Percentiles rank a stretch among this genome's conserved stretches.
Evolutionary conservation across 2,113 vertebrate species (phyloP).

Genomic region (Pterophyllum scalare): DNA sequence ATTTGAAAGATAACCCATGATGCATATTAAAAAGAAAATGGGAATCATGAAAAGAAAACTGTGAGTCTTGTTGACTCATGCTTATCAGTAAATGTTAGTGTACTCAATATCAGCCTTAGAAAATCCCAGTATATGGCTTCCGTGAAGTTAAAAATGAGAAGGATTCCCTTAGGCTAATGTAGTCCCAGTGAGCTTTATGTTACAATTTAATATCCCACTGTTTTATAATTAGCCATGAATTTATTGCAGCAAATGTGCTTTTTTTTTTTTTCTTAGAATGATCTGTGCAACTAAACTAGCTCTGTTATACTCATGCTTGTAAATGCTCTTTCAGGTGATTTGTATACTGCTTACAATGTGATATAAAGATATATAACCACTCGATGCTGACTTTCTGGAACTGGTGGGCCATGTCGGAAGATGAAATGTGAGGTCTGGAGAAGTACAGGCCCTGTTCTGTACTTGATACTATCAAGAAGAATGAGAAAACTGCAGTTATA

Average conservation of each 20-base stretch:
- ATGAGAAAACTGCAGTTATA: conserved; percentile 10
- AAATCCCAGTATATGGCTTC: conserved; percentile 3
- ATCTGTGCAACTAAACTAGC: neutral
- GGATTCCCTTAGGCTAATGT: neutral
- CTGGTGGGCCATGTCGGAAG: neutral
- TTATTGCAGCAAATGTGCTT: neutral
- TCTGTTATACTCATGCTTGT: neutral
- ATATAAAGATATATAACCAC: neutral
- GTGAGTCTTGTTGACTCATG: neutral
- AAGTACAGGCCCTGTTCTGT: neutral
- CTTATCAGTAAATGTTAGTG: conserved; percentile 20
- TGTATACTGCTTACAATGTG: neutral
- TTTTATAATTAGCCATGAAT: conserved; percentile 10
- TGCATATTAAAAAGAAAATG: conserved; percentile 2
- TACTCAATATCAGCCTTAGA: neutral
- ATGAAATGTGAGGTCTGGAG: neutral
- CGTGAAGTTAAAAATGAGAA: conserved; percentile 15
- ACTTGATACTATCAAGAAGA: neutral
- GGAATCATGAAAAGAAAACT: neutral
- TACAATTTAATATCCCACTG: conserved; percentile 10
- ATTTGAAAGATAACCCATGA: neutral
- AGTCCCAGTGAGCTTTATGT: neutral
- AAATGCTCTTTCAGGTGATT: neutral
- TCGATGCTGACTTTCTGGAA: neutral
- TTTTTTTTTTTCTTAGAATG: neutral